phyloP scores from a whole-genome alignment of 2,888 invertebrate genomes.

The Xylota sylvarum region DNA sequence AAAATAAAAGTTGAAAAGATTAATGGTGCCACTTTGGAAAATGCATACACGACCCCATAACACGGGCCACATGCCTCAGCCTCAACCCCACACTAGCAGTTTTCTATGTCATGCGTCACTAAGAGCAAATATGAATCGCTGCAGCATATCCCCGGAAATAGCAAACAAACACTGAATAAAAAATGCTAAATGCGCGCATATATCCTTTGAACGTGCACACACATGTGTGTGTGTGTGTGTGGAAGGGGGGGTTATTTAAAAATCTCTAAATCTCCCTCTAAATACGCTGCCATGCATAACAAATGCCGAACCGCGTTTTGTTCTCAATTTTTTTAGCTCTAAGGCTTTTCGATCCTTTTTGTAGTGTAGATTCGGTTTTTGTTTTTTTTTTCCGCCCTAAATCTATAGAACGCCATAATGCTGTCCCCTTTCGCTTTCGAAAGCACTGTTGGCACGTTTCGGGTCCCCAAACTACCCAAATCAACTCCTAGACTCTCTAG shows the following conservation, averaged over 20 bases:
- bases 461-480: conserved; percentile 44
- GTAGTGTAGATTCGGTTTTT: conserved; percentile 50
- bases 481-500: conserved; percentile 17
- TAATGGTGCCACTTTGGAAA: conserved; percentile 71
- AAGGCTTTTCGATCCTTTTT: conserved; percentile 40
- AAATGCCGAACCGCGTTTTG: conserved; percentile 61
- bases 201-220: conserved; percentile 41
- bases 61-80: conserved; percentile 22
- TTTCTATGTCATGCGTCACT: conserved; percentile 49
- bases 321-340: conserved; percentile 7
- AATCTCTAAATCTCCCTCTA: conserved; percentile 70
- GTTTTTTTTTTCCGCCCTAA: conserved; percentile 18
- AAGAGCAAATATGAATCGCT: conserved; percentile 58
- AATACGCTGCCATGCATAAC: conserved; percentile 68
- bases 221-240: background rate
- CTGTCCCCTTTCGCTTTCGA: conserved; percentile 30
- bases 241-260: conserved; percentile 39
- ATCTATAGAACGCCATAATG: background rate
- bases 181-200: conserved; percentile 64
- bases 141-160: conserved; percentile 51
- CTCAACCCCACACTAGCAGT: background rate
- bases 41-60: conserved; percentile 38
- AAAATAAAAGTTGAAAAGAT: conserved; percentile 40
- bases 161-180: conserved; percentile 54
- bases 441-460: background rate